phyloP scores from a whole-genome alignment of 2,797 vertebrate genomes.

The Melanogrammus aeglefinus region DNA sequence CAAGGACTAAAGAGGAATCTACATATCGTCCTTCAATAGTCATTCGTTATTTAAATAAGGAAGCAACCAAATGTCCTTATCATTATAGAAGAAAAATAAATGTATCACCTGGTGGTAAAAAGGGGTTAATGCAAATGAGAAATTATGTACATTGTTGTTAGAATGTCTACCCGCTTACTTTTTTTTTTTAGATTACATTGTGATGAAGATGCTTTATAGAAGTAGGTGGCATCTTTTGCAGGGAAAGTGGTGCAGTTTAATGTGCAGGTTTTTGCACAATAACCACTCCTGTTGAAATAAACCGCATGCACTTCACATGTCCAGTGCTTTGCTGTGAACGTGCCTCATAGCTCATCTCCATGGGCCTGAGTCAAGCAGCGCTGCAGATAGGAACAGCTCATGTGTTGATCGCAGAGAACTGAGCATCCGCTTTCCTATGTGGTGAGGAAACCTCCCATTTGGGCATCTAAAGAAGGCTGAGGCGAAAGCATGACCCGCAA shows the following conservation, averaged over 20 bases:
- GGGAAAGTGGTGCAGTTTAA: no score
- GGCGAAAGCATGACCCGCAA: not conserved
- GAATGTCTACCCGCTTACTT: not conserved
- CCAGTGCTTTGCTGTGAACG: not conserved
- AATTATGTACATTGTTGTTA: not conserved
- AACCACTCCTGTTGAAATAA: no score
- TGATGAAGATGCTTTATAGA: not conserved
- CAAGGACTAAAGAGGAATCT: conserved; percentile 72
- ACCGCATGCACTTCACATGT: not conserved
- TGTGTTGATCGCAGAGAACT: not conserved
- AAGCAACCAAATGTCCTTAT: not conserved
- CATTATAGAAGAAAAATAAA: not conserved
- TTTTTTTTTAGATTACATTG: no score
- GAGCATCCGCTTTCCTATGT: not conserved
- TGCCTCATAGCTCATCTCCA: not conserved
- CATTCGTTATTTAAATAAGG: conserved; percentile 4
- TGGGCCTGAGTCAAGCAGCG: not conserved
- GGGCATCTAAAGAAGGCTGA: conserved; percentile 7
- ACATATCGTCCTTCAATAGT: conserved; percentile 29
- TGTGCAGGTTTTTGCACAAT: not conserved
- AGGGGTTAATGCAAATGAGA: not conserved
- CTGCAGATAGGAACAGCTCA: not conserved
- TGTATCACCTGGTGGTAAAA: not conserved
- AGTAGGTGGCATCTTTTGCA: no score
- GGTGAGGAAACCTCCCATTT: conserved; percentile 9